Base-by-base conservation (phyloP, 1,140 invertebrate genomes). In the Ephestia elutella region DNA sequence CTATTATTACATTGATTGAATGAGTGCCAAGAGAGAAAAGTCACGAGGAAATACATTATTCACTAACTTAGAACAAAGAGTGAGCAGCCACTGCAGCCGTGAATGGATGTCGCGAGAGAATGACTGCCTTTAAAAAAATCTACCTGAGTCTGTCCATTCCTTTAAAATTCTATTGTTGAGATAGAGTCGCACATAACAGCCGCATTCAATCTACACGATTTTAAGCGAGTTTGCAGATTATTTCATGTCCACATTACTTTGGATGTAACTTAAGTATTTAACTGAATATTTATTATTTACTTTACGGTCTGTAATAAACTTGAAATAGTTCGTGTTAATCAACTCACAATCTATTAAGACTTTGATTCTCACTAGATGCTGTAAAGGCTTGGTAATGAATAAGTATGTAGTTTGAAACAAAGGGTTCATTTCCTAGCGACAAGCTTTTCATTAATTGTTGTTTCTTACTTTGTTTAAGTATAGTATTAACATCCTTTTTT, bases 71-170 rank as follows among this genome's bases (percentile, higher is more conserved):
- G 57, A 64, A 68, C 66, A 68, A 64, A 64, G 55, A 54, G 38
- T 3, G 11, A 10, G 57, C 50, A 35, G 50, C 53, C 59, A 59
- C 57, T 57, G 59, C 51, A 59, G 50, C 57, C 49, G 58, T 75
- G 66, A 75, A 75, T 73, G 73, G 65, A 58, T 62, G 49, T 25
- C 50, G 48, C 20, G 21, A 64, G 38, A 66, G 60, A 67, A 66
- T 63, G 30, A 62, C 57, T 63, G 35, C 25, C 48, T 58, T 61
- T 44, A 68, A 72, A 73, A 70, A 73, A 58, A 58, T 73, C 66
- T 75, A 75, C 73, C 73, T 75, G 73, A 64, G 54, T n/a, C 32
- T 62, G 60, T 66, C 64, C 70, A 75, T 70, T 73, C 64, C 64
- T 35, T 53, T 71, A 60, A 60, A 61, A 56, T 56, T 65, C 63